phyloP scores from a whole-genome alignment of 2,888 invertebrate species.

The Sussaba pulchella region DNA sequence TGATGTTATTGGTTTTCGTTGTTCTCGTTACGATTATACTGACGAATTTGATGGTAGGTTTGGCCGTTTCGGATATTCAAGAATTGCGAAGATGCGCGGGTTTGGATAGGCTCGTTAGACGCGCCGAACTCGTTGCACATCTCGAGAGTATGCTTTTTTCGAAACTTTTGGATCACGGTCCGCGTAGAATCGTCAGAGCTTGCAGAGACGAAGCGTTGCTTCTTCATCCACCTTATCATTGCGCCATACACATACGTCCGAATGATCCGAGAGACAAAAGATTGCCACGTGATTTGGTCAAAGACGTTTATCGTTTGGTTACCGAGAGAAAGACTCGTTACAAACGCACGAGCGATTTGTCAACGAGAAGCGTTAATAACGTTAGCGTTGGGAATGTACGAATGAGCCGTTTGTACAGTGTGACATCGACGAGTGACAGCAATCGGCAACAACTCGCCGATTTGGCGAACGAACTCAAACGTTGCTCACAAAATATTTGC shows the following conservation, averaged over 20 bases:
- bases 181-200: slow-evolving; percentile 87
- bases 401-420: slow-evolving; percentile 76
- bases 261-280: slow-evolving; percentile 93
- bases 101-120: slow-evolving; percentile 91
- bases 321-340: slow-evolving; percentile 87
- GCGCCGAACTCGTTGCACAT: slow-evolving; percentile 93
- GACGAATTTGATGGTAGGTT: slow-evolving; percentile 93
- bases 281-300: slow-evolving; percentile 90
- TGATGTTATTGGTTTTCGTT: slow-evolving; percentile 91
- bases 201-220: slow-evolving; percentile 90
- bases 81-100: slow-evolving; percentile 93
- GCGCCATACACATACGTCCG: slow-evolving; percentile 91
- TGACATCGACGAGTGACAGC: slow-evolving; percentile 71
- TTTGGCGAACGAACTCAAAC: slow-evolving; percentile 76
- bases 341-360: slow-evolving; percentile 56
- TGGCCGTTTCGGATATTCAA: slow-evolving; percentile 94
- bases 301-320: slow-evolving; percentile 90
- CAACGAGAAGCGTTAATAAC: slow-evolving; percentile 59
- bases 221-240: slow-evolving; percentile 90
- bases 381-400: slow-evolving; percentile 65
- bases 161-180: slow-evolving; percentile 88
- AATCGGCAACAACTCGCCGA: slow-evolving; percentile 77
- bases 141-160: slow-evolving; percentile 94
- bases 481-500: slow-evolving; percentile 75
- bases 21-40: slow-evolving; percentile 92